Evolutionary conservation across 1,140 invertebrate genomes (phyloP), one percentile per base, ranked within the genome.

Genomic region (Arion vulgaris): DNA sequence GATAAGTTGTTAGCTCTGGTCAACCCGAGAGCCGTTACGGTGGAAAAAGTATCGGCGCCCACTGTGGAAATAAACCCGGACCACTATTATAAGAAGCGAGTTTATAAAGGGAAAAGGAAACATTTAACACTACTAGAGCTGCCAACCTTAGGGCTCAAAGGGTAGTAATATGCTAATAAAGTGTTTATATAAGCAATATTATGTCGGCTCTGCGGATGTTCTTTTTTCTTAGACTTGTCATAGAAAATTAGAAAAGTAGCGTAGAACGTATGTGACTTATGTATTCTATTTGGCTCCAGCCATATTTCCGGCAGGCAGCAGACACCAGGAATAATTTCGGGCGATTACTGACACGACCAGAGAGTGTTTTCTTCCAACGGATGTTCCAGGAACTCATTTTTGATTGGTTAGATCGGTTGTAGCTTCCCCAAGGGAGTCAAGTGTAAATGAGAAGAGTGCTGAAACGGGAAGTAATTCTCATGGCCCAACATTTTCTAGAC

Each of bases 401-500:
- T 66, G 62, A 66, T 66, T 66, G 62, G 62, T 28, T 66, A 32
- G 62, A 66, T 66, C 62, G 62, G n/a, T 7, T 23, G 11, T n/a
- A 32, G n/a, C 1, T 2, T 32, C 62, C 62, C 62, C 62, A 66
- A 66, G 62, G 62, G 62, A 66, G 62, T n/a, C 62, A 66, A 66
- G 62, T 66, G 62, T 66, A 66, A 66, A 66, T 66, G 62, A 66
- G 62, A 66, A 66, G 62, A 66, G 62, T 66, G 62, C 62, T 66
- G 28, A 17, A 32, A 66, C n/a, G 62, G 62, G 28, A 66, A 66
- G 62, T 66, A 66, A 66, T 66, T 66, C 62, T 9, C 9, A 28
- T 5, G n/a, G 62, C 62, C 62, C 62, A 66, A 66, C n/a, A 66
- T 66, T 66, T n/a, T 66, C 28, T n/a, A 28, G 9, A 17, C 62